Base-by-base conservation (phyloP, 2,888 invertebrate species). In the Diaprepes abbreviatus region DNA sequence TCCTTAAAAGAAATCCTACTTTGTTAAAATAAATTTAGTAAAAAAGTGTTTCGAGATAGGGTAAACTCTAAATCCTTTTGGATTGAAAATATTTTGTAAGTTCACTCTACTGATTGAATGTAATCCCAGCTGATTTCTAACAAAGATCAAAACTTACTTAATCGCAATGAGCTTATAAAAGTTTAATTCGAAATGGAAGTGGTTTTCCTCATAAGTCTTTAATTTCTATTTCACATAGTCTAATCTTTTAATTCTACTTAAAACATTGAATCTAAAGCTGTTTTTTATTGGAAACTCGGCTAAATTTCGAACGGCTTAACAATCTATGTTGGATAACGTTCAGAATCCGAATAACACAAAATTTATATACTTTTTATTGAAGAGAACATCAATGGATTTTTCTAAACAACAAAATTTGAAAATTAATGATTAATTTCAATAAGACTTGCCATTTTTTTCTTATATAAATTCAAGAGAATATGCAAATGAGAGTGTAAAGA, bases 141-240 rank as follows among this genome's bases (percentile, higher is more conserved):
- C 48, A 48, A 48, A 48, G 48, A 48, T 48, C 48, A 48, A 48
- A 48, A 48, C 48, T 48, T 48, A 48, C 28, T 48, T 48, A 48
- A 48, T 48, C 48, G 48, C 24, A 48, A 28, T 48, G 24, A 48
- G 48, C 48, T 48, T 48, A 48, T 28, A 48, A 48, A 48, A 48
- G 48, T 48, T 48, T 48, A 48, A 48, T 48, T 48, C 14, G 28
- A 24, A 48, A 48, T 28, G 24, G 48, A 48, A 48, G 48, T 48
- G 48, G 48, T 48, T 48, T 17, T 14, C 48, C 48, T 12, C 48
- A 28, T 48, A 48, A 48, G 48, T 48, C 48, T 48, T 48, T 48
- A 48, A 48, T 48, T 48, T 48, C 24, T 28, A 28, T 48, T 48
- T 28, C 48, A 48, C 48, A 48, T 48, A 48, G 48, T 48, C 48